Conservation (phyloP, 2,888 invertebrate genomes). For the Melipona beecheii region DNA sequence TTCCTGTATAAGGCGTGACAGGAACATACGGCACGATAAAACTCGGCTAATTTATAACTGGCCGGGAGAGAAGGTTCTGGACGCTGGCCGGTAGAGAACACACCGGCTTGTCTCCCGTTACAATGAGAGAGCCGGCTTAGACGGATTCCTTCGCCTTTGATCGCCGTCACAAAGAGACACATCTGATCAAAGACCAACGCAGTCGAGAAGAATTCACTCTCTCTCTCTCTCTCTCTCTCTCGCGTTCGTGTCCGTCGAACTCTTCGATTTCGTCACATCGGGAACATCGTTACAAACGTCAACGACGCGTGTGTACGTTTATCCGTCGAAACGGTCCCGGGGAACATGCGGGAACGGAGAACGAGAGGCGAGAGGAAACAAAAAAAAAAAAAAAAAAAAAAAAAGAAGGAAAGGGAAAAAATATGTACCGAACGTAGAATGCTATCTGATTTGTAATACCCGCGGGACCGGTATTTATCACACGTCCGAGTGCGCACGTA, state of each 20-base stretch:
- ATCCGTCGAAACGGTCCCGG: constrained; percentile 7
- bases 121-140: constrained; percentile 27
- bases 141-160: constrained; percentile 28
- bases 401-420: background rate
- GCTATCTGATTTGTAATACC: constrained; percentile 42
- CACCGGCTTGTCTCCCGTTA: constrained; percentile 32
- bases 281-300: background rate
- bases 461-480: constrained; percentile 47
- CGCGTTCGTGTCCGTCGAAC: background rate
- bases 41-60: constrained; percentile 43
- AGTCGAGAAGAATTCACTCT: constrained; percentile 31
- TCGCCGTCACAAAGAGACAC: constrained; percentile 42
- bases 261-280: constrained; percentile 2
- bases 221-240: background rate
- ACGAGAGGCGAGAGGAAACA: constrained; percentile 12
- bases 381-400: constrained; percentile 14
- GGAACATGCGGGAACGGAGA: background rate
- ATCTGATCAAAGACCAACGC: constrained; percentile 27
- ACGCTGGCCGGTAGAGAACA: constrained; percentile 17
- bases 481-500: constrained; percentile 13
- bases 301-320: background rate
- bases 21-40: constrained; percentile 45
- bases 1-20: constrained; percentile 41
- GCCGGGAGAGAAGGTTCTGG: constrained; percentile 19
- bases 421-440: constrained; percentile 22